These are phyloP conservation scores for Perca schrenkii DNA, from an alignment of 2,113 vertebrate species.

Conservation along the genomic window DNA sequence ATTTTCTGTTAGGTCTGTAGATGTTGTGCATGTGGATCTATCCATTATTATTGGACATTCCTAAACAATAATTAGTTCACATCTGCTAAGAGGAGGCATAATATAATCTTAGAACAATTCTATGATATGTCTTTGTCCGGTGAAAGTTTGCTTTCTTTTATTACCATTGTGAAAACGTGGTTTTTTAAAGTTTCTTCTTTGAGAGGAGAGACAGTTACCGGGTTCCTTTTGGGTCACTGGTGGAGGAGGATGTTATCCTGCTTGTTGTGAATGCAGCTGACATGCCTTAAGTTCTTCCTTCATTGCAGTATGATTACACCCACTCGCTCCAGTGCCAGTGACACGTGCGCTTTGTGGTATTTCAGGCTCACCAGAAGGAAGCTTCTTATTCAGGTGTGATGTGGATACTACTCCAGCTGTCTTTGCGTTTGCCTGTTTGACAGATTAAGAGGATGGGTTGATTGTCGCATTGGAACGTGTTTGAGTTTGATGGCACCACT, in stretches of 20 bases:
- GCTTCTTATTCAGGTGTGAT: slow-evolving; percentile 34
- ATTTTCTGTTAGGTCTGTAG: not conserved
- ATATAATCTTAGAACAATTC: not conserved
- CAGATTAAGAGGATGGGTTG: slow-evolving; percentile 17
- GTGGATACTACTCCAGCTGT: not conserved
- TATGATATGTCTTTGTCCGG: not conserved
- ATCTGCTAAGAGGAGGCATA: not conserved
- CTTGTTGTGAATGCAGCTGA: slow-evolving; percentile 51
- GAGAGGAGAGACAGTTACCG: slow-evolving; percentile 3
- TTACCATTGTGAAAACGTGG: not conserved
- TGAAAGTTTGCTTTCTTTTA: too few species aligned
- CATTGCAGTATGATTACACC: slow-evolving; percentile 54
- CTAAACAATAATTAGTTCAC: not conserved
- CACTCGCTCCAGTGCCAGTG: slow-evolving; percentile 39
- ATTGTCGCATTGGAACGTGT: slow-evolving; percentile 23
- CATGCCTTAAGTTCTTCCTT: slow-evolving; percentile 59
- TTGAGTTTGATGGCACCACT: not conserved
- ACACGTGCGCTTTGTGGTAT: slow-evolving; percentile 21
- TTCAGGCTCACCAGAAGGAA: slow-evolving; percentile 29
- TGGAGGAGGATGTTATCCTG: slow-evolving; percentile 50
- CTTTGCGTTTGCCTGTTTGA: slow-evolving; percentile 32
- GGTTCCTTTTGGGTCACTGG: slow-evolving; percentile 14
- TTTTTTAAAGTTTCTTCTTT: slow-evolving; percentile 1
- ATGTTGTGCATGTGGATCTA: not conserved
- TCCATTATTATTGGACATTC: not conserved